phyloP scores from a whole-genome alignment of 1,140 invertebrate species.

The Sinonovacula constricta region DNA sequence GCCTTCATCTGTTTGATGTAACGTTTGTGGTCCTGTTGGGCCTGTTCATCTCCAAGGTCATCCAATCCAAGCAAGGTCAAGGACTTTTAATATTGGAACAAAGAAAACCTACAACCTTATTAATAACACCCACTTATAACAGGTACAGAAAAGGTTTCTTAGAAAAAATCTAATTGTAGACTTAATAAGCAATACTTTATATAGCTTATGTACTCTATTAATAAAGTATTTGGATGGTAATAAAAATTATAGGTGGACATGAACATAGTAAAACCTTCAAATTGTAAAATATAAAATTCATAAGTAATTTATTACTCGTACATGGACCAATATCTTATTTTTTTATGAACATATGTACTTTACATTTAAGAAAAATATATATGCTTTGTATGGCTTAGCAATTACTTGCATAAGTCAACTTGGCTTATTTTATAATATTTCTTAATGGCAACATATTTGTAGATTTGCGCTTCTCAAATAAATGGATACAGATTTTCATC shows the following conservation, averaged over 20 bases:
- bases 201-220: not conserved
- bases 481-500: slow-evolving; percentile 85
- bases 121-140: not conserved
- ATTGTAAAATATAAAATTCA: no score
- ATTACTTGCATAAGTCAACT: no score
- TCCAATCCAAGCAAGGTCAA: slow-evolving; percentile 60
- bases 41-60: slow-evolving; percentile 65
- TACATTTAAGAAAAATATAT: no score
- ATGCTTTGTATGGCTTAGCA: no score
- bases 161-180: not conserved
- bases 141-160: not conserved
- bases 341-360: no score
- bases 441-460: no score
- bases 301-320: no score
- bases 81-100: slow-evolving; percentile 9
- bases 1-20: slow-evolving; percentile 80
- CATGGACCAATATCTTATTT: no score
- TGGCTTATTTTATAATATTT: no score
- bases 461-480: no score
- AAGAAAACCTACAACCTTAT: not conserved
- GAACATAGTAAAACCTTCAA: no score
- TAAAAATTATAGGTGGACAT: not conserved
- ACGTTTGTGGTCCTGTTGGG: slow-evolving; percentile 60
- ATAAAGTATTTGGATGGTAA: not conserved
- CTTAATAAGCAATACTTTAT: not conserved